Percentiles rank a stretch among this genome's conserved stretches.
Evolutionary conservation across 2,113 vertebrate species (phyloP).

Genomic region (Pangasianodon gigas): DNA sequence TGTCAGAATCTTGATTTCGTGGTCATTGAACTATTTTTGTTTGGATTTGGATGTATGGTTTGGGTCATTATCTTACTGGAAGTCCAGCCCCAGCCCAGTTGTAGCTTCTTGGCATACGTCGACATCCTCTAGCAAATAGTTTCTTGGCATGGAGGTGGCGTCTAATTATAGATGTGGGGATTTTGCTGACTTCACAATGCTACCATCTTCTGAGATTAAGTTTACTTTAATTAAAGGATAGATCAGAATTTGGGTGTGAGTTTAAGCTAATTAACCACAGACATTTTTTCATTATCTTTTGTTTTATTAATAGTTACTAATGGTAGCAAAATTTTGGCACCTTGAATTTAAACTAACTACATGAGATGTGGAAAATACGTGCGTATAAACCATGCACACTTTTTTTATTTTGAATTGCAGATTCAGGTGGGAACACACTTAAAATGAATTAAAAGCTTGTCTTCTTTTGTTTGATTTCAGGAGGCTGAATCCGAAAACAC

Average conservation of each 20-base stretch:
- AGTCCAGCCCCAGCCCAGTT: neutral
- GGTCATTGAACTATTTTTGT: neutral
- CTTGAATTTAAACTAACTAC: neutral
- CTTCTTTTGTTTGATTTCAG: slow-evolving; percentile 65
- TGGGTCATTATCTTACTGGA: neutral
- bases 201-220: neutral
- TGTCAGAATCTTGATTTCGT: neutral
- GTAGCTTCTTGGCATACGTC: neutral
- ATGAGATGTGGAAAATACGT: too few relatives aligned
- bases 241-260: neutral
- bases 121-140: neutral
- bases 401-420: neutral
- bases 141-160: neutral
- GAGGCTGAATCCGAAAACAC: slow-evolving; percentile 72
- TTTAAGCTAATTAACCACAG: neutral
- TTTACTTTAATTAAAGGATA: neutral
- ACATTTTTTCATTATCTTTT: neutral
- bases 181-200: neutral
- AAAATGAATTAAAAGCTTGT: neutral
- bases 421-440: too few relatives aligned
- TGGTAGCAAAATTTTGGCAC: neutral
- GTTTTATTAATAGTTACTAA: neutral
- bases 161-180: neutral
- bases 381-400: too few relatives aligned
- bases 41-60: neutral